These are phyloP conservation scores for Crossocerus cetratus DNA, from an alignment of 2,888 invertebrate genomes.

Conservation along the genomic window DNA sequence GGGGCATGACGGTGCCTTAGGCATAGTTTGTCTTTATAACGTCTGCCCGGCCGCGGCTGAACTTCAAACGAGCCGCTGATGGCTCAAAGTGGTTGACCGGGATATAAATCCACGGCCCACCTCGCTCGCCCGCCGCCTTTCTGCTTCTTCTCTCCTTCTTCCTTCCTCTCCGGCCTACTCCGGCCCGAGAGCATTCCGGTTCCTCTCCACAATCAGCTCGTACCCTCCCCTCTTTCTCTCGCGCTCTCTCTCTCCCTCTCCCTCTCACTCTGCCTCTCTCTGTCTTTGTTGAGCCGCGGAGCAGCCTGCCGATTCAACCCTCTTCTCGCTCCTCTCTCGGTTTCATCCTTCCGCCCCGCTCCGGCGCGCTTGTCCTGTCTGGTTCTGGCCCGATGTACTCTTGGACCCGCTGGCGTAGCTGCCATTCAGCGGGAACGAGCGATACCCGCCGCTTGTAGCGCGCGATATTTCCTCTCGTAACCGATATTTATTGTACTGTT, in stretches of 20 bases:
- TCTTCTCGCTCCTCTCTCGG: slow-evolving; percentile 5
- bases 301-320: slow-evolving; percentile 7
- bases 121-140: slow-evolving; percentile 59
- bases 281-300: slow-evolving; percentile 11
- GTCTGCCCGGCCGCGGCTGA: slow-evolving; percentile 73
- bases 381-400: slow-evolving; percentile 10
- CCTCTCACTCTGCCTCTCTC: slow-evolving; percentile 21
- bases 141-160: slow-evolving; percentile 36
- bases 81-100: slow-evolving; percentile 76
- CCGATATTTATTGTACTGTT: slow-evolving; percentile 32
- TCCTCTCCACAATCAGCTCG: background rate
- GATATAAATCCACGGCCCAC: slow-evolving; percentile 76
- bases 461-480: slow-evolving; percentile 26
- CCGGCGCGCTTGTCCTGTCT: slow-evolving; percentile 9
- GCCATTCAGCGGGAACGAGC: slow-evolving; percentile 16
- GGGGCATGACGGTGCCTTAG: slow-evolving; percentile 75
- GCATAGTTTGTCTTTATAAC: slow-evolving; percentile 77
- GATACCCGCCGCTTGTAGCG: slow-evolving; percentile 15
- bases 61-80: slow-evolving; percentile 77
- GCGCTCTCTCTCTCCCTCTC: slow-evolving; percentile 24
- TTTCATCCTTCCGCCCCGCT: slow-evolving; percentile 26
- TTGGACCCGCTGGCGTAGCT: slow-evolving; percentile 9
- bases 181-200: background rate
- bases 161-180: slow-evolving; percentile 19
- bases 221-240: slow-evolving; percentile 5